phyloP scores from a whole-genome alignment of 2,888 invertebrate genomes.

The Diplolepis rosae region DNA sequence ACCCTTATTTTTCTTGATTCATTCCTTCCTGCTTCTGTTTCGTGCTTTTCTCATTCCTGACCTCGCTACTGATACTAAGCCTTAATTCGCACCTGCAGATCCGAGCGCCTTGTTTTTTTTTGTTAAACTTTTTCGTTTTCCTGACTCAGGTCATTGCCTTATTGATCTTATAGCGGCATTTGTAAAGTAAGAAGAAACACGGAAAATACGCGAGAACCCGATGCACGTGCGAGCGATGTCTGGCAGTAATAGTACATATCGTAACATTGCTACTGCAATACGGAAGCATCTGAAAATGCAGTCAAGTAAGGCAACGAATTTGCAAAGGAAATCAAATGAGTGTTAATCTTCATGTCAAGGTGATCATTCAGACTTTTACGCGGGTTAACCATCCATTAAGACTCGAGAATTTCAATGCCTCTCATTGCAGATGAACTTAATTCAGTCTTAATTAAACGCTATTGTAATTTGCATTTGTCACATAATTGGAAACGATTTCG shows the following conservation, averaged over 20 bases:
- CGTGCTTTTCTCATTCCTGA: not conserved
- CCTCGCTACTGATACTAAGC: not conserved
- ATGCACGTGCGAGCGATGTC: constrained; percentile 60
- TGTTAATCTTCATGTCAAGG: constrained; percentile 23
- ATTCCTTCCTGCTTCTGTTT: too few species aligned
- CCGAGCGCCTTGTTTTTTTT: constrained; percentile 34
- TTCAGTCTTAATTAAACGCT: constrained; percentile 22
- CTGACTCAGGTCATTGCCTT: constrained; percentile 62
- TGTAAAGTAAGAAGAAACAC: constrained; percentile 60
- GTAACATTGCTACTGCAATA: constrained; percentile 48
- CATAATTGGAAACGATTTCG: constrained; percentile 19
- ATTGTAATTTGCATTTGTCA: constrained; percentile 30
- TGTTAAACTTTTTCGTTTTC: constrained; percentile 51
- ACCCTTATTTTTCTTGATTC: too few species aligned
- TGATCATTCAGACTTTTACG: constrained; percentile 22
- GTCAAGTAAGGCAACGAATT: constrained; percentile 27
- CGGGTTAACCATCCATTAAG: constrained; percentile 14
- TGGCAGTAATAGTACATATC: constrained; percentile 45
- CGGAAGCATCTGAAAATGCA: constrained; percentile 50
- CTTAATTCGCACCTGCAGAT: not conserved
- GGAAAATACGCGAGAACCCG: constrained; percentile 58
- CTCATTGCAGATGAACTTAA: constrained; percentile 2
- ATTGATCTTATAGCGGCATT: constrained; percentile 53
- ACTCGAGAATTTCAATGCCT: constrained; percentile 10
- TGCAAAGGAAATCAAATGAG: constrained; percentile 45